These are phyloP conservation scores for Listronotus bonariensis DNA, from an alignment of 1,140 invertebrate genomes.

Conservation along the genomic window DNA sequence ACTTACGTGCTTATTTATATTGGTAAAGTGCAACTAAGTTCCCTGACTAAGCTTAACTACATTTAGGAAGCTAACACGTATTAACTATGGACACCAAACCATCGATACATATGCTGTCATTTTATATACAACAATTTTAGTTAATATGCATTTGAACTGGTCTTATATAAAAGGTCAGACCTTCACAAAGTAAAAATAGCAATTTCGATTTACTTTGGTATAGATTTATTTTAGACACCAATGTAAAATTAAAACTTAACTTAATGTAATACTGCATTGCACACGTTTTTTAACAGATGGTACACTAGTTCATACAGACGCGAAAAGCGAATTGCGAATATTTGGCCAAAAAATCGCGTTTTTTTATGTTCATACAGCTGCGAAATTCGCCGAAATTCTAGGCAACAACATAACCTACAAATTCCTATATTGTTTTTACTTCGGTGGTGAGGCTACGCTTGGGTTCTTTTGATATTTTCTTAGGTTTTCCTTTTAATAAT, in stretches of 20 bases:
- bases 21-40: slow-evolving; percentile 25
- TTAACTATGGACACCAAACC: slow-evolving; percentile 48
- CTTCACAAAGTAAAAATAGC: slow-evolving; percentile 13
- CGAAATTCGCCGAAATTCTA: too few relatives aligned
- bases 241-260: slow-evolving; percentile 28
- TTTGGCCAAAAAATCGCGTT: too few relatives aligned
- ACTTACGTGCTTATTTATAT: slow-evolving; percentile 3
- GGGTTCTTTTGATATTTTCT: too few relatives aligned
- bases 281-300: slow-evolving; percentile 29
- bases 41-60: slow-evolving; percentile 39
- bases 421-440: too few relatives aligned
- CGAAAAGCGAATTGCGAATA: too few relatives aligned
- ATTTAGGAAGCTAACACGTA: slow-evolving; percentile 45
- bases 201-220: slow-evolving; percentile 6
- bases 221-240: slow-evolving; percentile 20
- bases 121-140: slow-evolving; percentile 46
- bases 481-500: too few relatives aligned
- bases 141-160: slow-evolving; percentile 19
- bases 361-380: too few relatives aligned
- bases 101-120: slow-evolving; percentile 47
- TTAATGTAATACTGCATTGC: slow-evolving; percentile 32
- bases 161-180: slow-evolving; percentile 17
- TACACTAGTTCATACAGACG: too few relatives aligned
- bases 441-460: too few relatives aligned
- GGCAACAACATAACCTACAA: too few relatives aligned